These are phyloP conservation scores for Diorhabda sublineata DNA, from an alignment of 1,140 invertebrate genomes.

Conservation along the genomic window DNA sequence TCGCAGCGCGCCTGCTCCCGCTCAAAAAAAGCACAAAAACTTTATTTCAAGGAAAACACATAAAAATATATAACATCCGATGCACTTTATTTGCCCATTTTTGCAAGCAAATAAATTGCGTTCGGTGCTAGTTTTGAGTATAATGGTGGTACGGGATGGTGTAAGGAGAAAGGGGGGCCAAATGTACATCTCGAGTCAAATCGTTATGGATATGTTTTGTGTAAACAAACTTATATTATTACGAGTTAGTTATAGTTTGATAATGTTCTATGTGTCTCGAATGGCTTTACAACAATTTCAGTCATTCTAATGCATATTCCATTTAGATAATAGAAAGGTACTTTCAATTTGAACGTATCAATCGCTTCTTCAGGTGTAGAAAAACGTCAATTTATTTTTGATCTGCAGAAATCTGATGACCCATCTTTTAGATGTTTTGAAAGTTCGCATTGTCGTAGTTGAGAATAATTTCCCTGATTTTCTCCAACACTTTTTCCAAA, in stretches of 20 bases:
- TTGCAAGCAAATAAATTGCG: constrained; percentile 38
- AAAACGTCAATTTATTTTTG: too few species aligned
- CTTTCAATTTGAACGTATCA: too few species aligned
- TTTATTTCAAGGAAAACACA: constrained; percentile 46
- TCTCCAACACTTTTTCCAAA: too few species aligned
- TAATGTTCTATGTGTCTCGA: neutral
- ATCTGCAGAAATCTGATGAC: too few species aligned
- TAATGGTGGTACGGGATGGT: constrained; percentile 32
- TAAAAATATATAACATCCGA: constrained; percentile 46
- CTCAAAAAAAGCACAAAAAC: constrained; percentile 39
- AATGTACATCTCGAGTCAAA: constrained; percentile 33
- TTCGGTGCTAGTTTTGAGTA: constrained; percentile 39
- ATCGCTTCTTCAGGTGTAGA: too few species aligned
- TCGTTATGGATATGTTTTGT: constrained; percentile 31
- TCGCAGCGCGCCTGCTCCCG: constrained; percentile 28
- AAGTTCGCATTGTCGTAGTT: too few species aligned
- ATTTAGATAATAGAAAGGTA: too few species aligned
- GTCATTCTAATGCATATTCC: too few species aligned
- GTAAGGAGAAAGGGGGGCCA: constrained; percentile 10
- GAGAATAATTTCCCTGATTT: too few species aligned
- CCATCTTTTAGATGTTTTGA: too few species aligned
- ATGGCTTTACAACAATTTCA: constrained; percentile 1
- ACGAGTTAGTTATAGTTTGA: neutral
- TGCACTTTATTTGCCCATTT: constrained; percentile 45
- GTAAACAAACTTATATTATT: neutral